A percentile compares a stretch with the other conserved stretches of the same genome.
Evolutionary conservation across 2,888 invertebrate genomes (phyloP).

Genomic region (Siphlonurus alternatus): DNA sequence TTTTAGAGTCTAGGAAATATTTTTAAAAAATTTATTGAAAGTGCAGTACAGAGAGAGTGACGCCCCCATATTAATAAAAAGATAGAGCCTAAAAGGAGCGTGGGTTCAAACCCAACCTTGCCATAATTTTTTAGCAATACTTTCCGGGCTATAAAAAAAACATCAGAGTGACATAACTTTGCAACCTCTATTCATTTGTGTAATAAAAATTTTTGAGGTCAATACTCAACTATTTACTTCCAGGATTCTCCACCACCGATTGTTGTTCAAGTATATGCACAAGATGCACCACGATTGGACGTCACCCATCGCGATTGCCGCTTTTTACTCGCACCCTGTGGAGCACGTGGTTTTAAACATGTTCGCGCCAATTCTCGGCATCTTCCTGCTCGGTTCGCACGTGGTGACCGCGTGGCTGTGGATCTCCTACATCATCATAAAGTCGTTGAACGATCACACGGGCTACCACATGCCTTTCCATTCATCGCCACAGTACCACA

Average conservation of each 20-base stretch:
- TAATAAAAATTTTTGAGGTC: too few relatives aligned
- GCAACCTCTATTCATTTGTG: too few relatives aligned
- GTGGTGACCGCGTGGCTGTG: slow-evolving; percentile 63
- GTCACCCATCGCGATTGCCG: slow-evolving; percentile 66
- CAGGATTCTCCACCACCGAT: slow-evolving; percentile 54
- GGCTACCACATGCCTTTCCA: slow-evolving; percentile 76
- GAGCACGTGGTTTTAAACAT: slow-evolving; percentile 59
- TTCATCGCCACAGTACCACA: slow-evolving; percentile 72
- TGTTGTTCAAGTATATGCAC: slow-evolving; percentile 63
- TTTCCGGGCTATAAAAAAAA: too few relatives aligned
- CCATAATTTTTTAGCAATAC: too few relatives aligned
- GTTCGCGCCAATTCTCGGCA: slow-evolving; percentile 48
- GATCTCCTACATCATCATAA: slow-evolving; percentile 56
- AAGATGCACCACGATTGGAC: slow-evolving; percentile 82
- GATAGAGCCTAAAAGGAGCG: too few relatives aligned
- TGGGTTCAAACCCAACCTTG: too few relatives aligned
- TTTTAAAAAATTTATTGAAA: too few relatives aligned
- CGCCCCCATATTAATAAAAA: too few relatives aligned
- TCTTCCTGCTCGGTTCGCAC: slow-evolving; percentile 54
- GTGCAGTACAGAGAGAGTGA: too few relatives aligned
- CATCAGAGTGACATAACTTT: too few relatives aligned
- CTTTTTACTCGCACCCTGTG: slow-evolving; percentile 63
- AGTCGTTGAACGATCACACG: slow-evolving; percentile 65
- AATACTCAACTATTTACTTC: slow-evolving; percentile 11
- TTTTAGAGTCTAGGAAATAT: too few relatives aligned